Evolutionary conservation across 1,140 invertebrate species (phyloP).

Genomic region (Hylaeus volcanicus): DNA sequence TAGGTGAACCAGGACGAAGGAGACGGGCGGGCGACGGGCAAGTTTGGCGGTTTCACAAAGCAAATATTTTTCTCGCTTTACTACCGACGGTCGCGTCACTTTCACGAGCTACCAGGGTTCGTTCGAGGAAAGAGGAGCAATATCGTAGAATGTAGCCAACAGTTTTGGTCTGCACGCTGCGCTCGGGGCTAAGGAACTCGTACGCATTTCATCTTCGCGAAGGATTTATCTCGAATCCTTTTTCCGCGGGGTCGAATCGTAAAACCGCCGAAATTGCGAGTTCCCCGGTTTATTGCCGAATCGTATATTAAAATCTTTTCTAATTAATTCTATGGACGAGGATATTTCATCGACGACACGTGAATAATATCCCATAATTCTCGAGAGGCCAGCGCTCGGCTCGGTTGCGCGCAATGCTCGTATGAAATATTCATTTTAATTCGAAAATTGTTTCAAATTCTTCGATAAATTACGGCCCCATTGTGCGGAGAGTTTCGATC

Average conservation of each 20-base stretch:
- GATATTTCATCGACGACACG: conserved; percentile 26
- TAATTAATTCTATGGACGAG: conserved; percentile 38
- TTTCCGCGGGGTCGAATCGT: conserved; percentile 40
- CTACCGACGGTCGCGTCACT: conserved; percentile 49
- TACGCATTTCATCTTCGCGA: conserved; percentile 36
- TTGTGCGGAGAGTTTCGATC: neutral
- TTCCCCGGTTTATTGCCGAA: conserved; percentile 34
- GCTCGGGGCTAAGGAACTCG: conserved; percentile 59
- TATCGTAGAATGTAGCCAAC: conserved; percentile 58
- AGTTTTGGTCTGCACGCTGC: conserved; percentile 43
- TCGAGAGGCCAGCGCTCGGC: neutral
- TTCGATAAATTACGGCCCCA: conserved; percentile 4
- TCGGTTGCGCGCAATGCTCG: no score
- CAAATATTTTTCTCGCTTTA: conserved; percentile 70
- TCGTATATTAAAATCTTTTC: conserved; percentile 34
- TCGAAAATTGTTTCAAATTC: conserved; percentile 19
- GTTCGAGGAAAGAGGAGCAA: conserved; percentile 60
- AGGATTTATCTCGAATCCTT: conserved; percentile 40
- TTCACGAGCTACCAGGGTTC: conserved; percentile 43
- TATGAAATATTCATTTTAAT: conserved; percentile 34
- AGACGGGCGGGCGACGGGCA: conserved; percentile 23
- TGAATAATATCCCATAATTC: conserved; percentile 25
- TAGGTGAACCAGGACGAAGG: conserved; percentile 7
- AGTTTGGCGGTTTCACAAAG: conserved; percentile 60
- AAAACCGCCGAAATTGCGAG: conserved; percentile 35